Conservation (phyloP, 2,113 vertebrate species). For the Tupaia tana region DNA sequence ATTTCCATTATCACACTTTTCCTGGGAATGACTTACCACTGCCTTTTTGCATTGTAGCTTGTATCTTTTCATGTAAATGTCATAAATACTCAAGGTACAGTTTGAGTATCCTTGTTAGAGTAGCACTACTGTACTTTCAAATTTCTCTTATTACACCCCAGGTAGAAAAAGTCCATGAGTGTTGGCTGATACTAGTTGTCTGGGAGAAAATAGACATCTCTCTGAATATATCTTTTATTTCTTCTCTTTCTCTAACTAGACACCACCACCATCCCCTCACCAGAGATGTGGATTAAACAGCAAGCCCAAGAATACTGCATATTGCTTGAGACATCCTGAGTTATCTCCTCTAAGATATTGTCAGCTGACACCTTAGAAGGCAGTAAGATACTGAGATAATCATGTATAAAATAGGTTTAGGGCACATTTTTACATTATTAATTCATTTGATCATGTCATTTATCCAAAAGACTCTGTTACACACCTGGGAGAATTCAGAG, state of each 20-base stretch:
- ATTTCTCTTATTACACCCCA: neutral
- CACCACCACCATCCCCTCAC: no score
- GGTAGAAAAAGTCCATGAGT: neutral
- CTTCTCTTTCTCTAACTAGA: neutral
- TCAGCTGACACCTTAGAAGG: neutral
- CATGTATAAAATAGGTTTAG: constrained; percentile 34
- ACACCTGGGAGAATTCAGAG: neutral
- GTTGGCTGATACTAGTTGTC: neutral
- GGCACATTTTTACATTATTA: constrained; percentile 29
- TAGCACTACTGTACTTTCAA: neutral
- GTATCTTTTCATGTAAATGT: neutral
- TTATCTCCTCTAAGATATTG: constrained; percentile 25
- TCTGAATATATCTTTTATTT: neutral
- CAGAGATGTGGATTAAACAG: neutral
- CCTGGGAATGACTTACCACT: neutral
- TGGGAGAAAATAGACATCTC: neutral
- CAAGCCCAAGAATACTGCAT: neutral
- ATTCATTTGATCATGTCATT: neutral
- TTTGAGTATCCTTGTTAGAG: neutral
- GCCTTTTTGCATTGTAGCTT: neutral
- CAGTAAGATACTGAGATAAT: constrained; percentile 19
- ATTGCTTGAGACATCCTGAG: neutral
- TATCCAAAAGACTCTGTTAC: constrained; percentile 13
- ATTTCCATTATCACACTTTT: neutral
- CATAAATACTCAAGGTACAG: neutral